Evolutionary conservation across 64 coral and sea anemone genomes (phyloP), one percentile per base, ranked within the genome.

Genomic region (Montipora foliosa): DNA sequence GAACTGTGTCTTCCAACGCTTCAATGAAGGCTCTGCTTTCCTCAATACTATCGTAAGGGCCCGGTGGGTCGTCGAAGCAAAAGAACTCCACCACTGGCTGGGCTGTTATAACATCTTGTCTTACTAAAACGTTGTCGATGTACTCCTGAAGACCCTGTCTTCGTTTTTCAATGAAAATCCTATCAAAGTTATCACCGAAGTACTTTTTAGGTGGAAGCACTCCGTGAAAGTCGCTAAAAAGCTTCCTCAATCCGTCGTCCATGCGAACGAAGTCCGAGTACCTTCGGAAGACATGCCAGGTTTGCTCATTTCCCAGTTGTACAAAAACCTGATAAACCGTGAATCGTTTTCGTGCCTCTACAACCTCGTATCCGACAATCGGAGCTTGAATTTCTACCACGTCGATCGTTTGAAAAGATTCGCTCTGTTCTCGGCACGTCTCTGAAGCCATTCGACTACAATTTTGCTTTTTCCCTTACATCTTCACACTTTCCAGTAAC

Each of bases 11-110:
- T 66, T 95, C 96, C 57, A 98, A 79, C 29, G 64, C 78, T 57
- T 95, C 96, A 83, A 98, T 98, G 29, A 98, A 98, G 12, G 96
- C 96, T 68, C 96, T 91, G 67, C 96, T 95, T 80, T 98, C 96
- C 85, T 95, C 83, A 45, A 98, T 53, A 25, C 96, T 98, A 14
- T 98, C 96, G 20, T 95, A 93, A 8, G 96, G 96, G 0, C 96
- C 96, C 0, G 93, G 96, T 1, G 96, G 96, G 67, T 98, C 93
- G n/a, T 98, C 94, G 25, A 98, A 93, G 72, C 96, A 98, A 25
- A 98, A 94, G 59, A 98, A 95, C 8, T 95, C 93, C 6, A 88
- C 49, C 8, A 44, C 84, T 11, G 96, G 93, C 44, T 92, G 93
- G 5, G 78, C 82, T 79, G 64, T 55, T 64, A 81, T 61, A 2